phyloP scores from a whole-genome alignment of 2,888 invertebrate genomes.

The Rotaria sp. region DNA sequence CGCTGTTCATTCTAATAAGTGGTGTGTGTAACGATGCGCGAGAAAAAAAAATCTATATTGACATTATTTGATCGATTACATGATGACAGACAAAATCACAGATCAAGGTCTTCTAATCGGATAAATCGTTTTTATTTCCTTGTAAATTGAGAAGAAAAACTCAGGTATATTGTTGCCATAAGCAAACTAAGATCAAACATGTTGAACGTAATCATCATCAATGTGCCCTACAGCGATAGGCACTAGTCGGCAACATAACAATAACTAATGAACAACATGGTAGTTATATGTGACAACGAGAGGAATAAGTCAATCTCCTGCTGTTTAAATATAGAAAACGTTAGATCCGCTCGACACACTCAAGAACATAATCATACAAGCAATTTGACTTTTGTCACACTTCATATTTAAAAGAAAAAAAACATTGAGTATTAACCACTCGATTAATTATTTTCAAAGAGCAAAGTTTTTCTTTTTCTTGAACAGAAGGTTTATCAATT shows the following conservation, averaged over 20 bases:
- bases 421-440: neutral
- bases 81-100: neutral
- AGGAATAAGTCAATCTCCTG: conserved; percentile 9
- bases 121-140: neutral
- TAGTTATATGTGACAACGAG: conserved; percentile 1
- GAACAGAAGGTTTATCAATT: neutral
- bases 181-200: conserved; percentile 10
- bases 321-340: neutral
- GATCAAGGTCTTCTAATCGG: too few species aligned
- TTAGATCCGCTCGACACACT: neutral
- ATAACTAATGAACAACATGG: conserved; percentile 14
- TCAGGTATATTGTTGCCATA: neutral
- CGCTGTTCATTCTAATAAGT: neutral
- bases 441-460: neutral
- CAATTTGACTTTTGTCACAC: conserved; percentile 11
- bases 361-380: conserved; percentile 9
- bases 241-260: neutral
- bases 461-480: neutral
- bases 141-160: conserved; percentile 3
- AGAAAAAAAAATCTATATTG: neutral
- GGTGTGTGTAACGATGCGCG: conserved; percentile 6
- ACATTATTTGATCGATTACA: neutral
- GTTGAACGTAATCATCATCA: neutral
- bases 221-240: neutral
- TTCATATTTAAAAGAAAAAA: neutral